Base-by-base conservation (phyloP, 2,888 invertebrate species). In the Pseudococcus jackbeardsleyi region DNA sequence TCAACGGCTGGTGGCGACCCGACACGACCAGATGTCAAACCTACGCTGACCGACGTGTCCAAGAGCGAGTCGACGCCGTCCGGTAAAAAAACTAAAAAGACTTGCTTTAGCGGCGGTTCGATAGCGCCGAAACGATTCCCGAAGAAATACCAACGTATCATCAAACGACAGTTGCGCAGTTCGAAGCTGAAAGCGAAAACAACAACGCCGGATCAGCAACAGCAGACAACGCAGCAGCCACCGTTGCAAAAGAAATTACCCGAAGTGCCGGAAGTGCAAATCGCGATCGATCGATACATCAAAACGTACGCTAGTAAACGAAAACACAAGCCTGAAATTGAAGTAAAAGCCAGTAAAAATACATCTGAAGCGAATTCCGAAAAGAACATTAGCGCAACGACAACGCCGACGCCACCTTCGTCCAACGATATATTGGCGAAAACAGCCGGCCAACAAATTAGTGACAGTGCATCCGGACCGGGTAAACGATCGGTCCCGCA, bases 221-320 rank as follows among this genome's bases (percentile, higher is more conserved):
- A 59, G 46, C 46, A 4, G 50, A n/a, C 39, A 17, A 9, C 11
- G 64, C 68, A 68, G 12, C 26, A 17, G n/a, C 54, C 12, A 7
- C 46, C 46, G 12, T 8, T 19, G 79, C 84, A 85, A 19, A 88
- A 88, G 33, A 88, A 85, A 42, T 26, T 50, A 89, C 89, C 84
- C 64, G 89, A 85, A 59, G 87, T 87, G 12, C 12, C 91, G 91
- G 90, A 91, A 89, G 88, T 89, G 42, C 88, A 89, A 89, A 89
- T 89, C 48, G 88, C 86, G 22, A 88, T 89, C 89, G 89, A 88
- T 68, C 88, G 72, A 22, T 89, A 86, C 48, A 89, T 89, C 72
- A 88, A 89, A 77, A 89, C 88, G 26, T 89, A 89, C 84, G 85
- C 88, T 22, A 86, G 85, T 39, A 89, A 89, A 84, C 85, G 89